Evolutionary conservation across 2,113 vertebrate species (phyloP).

Genomic region (Thunnus thynnus): DNA sequence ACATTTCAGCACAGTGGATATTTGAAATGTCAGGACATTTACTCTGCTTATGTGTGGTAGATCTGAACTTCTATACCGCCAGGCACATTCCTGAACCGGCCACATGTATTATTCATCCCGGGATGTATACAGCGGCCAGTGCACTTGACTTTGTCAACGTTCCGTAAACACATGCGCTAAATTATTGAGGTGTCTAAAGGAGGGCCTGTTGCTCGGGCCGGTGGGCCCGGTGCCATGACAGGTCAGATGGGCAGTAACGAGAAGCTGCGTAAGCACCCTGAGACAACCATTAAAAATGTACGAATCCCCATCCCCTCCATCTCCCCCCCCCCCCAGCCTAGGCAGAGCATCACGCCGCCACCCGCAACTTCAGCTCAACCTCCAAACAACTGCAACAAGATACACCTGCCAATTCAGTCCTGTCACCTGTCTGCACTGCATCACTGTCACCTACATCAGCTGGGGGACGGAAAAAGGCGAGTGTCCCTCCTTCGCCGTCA

Average conservation of each 20-base stretch:
- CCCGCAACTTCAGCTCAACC: constrained; percentile 7
- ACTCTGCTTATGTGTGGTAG: constrained; percentile 79
- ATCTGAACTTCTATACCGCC: constrained; percentile 74
- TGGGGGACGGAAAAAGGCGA: constrained; percentile 5
- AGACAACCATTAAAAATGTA: constrained; percentile 79
- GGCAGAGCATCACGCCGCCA: constrained; percentile 33
- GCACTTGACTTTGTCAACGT: constrained; percentile 81
- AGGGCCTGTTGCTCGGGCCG: constrained; percentile 53
- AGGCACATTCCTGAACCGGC: constrained; percentile 69
- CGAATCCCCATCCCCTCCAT: constrained; percentile 38
- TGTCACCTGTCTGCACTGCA: constrained; percentile 54
- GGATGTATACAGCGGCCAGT: constrained; percentile 65
- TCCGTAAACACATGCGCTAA: constrained; percentile 84
- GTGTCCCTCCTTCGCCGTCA: constrained; percentile 38
- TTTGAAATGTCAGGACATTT: constrained; percentile 85
- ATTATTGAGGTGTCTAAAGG: constrained; percentile 81
- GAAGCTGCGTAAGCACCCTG: constrained; percentile 69
- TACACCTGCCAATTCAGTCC: constrained; percentile 66
- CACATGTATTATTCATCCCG: constrained; percentile 82
- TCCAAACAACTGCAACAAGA: constrained; percentile 32
- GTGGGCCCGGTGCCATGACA: constrained; percentile 65
- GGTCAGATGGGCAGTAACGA: constrained; percentile 75
- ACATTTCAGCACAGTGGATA: constrained; percentile 77
- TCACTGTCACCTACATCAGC: constrained; percentile 59
- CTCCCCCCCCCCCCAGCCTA: constrained; percentile 34